Evolutionary conservation across 2,888 invertebrate genomes (phyloP).

Genomic region (Microctonus hyperodae): DNA sequence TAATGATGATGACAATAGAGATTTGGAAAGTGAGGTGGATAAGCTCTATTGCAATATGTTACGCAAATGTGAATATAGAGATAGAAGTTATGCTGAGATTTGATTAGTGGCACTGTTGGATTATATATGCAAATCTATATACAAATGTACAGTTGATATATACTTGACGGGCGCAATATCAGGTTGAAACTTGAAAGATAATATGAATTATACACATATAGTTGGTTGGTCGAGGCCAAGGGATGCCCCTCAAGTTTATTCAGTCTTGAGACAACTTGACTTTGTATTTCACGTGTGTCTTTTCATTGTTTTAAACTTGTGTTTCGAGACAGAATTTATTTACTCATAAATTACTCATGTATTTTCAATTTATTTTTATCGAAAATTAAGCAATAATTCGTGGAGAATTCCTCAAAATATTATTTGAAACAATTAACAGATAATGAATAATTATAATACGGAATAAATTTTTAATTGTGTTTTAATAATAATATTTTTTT

Average conservation of each 20-base stretch:
- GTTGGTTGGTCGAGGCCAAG: constrained; percentile 59
- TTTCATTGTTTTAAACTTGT: constrained; percentile 30
- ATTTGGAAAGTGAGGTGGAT: too few relatives aligned
- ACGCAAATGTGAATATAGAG: too few relatives aligned
- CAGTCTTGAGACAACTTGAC: constrained; percentile 58
- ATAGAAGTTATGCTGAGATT: neutral
- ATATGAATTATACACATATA: constrained; percentile 57
- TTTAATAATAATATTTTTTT: neutral
- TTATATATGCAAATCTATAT: neutral
- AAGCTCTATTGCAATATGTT: too few relatives aligned
- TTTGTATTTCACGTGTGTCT: constrained; percentile 51
- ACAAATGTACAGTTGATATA: constrained; percentile 9
- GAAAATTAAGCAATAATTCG: constrained; percentile 21
- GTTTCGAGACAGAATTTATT: neutral
- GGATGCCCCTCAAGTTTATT: constrained; percentile 62
- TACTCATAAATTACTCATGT: neutral
- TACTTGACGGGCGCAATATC: constrained; percentile 17
- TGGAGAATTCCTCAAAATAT: constrained; percentile 11
- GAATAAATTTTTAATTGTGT: neutral
- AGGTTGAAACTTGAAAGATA: constrained; percentile 49
- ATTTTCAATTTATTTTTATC: constrained; percentile 30
- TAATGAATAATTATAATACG: neutral
- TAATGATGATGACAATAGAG: neutral
- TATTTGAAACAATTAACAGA: neutral
- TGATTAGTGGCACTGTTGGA: neutral